Percentiles rank a stretch among this genome's conserved stretches.
Evolutionary conservation across 2,888 invertebrate genomes (phyloP).

Genomic region (Trissolcus brochymenae): DNA sequence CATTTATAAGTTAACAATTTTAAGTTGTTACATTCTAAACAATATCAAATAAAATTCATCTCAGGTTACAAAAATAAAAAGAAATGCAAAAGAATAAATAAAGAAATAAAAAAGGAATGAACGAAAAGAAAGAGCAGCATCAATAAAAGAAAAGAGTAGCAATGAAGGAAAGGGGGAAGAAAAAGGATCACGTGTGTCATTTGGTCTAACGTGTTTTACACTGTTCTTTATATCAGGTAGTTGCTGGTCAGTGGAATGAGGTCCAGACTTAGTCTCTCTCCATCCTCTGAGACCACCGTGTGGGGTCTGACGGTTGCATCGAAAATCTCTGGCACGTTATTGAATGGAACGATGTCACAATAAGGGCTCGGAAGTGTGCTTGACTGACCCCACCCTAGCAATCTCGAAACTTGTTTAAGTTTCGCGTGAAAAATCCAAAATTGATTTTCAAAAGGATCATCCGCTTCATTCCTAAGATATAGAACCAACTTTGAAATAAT

Average conservation of each 20-base stretch:
- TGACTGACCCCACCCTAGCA: constrained; percentile 67
- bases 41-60: too few relatives aligned
- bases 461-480: constrained; percentile 45
- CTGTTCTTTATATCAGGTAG: constrained; percentile 62
- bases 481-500: constrained; percentile 70
- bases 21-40: too few relatives aligned
- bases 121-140: background rate
- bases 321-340: constrained; percentile 60
- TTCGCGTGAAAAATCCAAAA: constrained; percentile 30
- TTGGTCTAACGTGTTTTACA: constrained; percentile 65
- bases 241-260: constrained; percentile 56
- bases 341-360: constrained; percentile 66
- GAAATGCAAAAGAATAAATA: background rate
- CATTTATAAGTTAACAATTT: too few relatives aligned
- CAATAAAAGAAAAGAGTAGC: background rate
- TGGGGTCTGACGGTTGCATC: constrained; percentile 70
- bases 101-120: constrained; percentile 20
- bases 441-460: constrained; percentile 3
- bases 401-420: constrained; percentile 47
- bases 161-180: constrained; percentile 17
- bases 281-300: constrained; percentile 69
- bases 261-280: constrained; percentile 60
- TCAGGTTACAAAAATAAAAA: background rate
- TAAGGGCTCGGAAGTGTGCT: constrained; percentile 72
- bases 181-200: constrained; percentile 62